phyloP scores from a whole-genome alignment of 2,888 invertebrate species.

The Hoplodrina ambigua region DNA sequence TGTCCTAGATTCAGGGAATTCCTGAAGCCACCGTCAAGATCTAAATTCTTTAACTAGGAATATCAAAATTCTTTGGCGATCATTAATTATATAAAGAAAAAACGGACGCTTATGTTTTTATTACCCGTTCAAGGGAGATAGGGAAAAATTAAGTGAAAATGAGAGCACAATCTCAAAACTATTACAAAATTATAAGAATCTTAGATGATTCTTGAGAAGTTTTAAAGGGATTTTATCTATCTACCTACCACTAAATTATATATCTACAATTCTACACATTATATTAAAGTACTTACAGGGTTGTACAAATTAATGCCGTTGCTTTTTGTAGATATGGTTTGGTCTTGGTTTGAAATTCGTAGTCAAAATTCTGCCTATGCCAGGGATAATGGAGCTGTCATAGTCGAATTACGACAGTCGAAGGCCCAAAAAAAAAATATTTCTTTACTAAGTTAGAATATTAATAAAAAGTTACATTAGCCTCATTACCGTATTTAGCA shows the following conservation, averaged over 20 bases:
- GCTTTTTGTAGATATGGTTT: too few relatives aligned
- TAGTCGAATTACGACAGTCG: too few relatives aligned
- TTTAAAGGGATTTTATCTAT: neutral
- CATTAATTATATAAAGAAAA: conserved; percentile 44
- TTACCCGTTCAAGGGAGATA: conserved; percentile 29
- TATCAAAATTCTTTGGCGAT: conserved; percentile 39
- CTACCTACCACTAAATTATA: neutral
- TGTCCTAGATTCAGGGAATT: conserved; percentile 62
- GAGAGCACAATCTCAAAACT: conserved; percentile 6
- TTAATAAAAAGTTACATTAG: too few relatives aligned
- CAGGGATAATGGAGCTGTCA: too few relatives aligned
- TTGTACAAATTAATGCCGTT: too few relatives aligned
- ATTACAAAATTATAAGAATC: neutral
- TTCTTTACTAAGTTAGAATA: too few relatives aligned
- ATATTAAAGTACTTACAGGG: too few relatives aligned
- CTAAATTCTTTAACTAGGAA: conserved; percentile 50
- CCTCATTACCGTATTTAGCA: too few relatives aligned
- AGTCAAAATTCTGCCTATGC: too few relatives aligned
- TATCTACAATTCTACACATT: neutral
- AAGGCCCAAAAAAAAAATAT: too few relatives aligned
- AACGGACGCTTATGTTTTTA: conserved; percentile 28
- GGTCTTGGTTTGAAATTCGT: too few relatives aligned
- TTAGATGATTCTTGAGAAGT: neutral
- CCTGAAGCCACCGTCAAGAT: conserved; percentile 41
- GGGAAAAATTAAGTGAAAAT: conserved; percentile 44